Percentiles rank a stretch among this genome's conserved stretches.
These are phyloP conservation scores for Pionites leucogaster DNA, from an alignment of 2,113 vertebrate species.

Conservation along the genomic window DNA sequence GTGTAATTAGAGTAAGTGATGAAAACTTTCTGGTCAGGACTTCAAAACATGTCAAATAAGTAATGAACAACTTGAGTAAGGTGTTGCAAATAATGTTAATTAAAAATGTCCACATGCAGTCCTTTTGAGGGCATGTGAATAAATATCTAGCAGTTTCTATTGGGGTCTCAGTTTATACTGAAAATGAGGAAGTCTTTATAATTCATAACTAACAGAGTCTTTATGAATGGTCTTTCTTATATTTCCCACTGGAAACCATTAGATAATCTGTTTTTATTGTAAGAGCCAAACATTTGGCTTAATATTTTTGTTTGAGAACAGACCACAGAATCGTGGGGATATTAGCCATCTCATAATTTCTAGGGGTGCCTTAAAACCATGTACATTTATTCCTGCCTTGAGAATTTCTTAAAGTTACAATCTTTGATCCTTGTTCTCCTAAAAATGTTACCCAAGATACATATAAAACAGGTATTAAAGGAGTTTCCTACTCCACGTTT, in stretches of 20 bases:
- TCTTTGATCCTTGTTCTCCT: conserved; percentile 73
- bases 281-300: conserved; percentile 67
- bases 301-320: conserved; percentile 70
- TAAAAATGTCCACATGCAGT: conserved; percentile 33
- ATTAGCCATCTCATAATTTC: conserved; percentile 77
- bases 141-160: conserved; percentile 47
- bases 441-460: conserved; percentile 73
- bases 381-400: conserved; percentile 58
- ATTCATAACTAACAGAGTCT: conserved; percentile 69
- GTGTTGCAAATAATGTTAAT: conserved; percentile 61
- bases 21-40: conserved; percentile 26
- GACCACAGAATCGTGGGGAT: conserved; percentile 65
- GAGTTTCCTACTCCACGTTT: conserved; percentile 73
- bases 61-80: conserved; percentile 26
- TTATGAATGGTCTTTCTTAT: conserved; percentile 72
- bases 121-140: conserved; percentile 29
- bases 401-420: conserved; percentile 70
- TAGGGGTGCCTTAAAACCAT: conserved; percentile 65
- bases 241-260: conserved; percentile 75
- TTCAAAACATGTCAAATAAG: conserved; percentile 37
- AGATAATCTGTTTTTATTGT: conserved; percentile 78
- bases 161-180: conserved; percentile 41
- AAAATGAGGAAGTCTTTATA: conserved; percentile 69
- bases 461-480: conserved; percentile 76
- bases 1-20: conserved; percentile 40